Percentiles rank a stretch among this genome's conserved stretches.
Conservation (phyloP, 2,797 vertebrate species). For the Cossypha dichroa region DNA sequence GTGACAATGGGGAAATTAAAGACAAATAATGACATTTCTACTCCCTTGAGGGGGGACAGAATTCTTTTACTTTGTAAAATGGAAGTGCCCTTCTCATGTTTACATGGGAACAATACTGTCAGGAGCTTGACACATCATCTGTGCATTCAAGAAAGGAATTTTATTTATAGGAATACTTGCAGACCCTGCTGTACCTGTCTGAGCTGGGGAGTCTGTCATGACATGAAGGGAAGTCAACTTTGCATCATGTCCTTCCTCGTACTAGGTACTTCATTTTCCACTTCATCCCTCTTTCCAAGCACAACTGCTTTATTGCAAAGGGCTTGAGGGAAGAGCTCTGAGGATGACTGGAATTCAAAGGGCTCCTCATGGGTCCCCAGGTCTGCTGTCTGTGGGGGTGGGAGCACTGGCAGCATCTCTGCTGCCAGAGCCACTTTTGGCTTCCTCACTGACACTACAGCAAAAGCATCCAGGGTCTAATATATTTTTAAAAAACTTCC, state of each 20-base stretch:
- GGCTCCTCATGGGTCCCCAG: not conserved
- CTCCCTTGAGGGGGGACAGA: not conserved
- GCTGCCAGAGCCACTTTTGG: not conserved
- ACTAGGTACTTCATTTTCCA: not conserved
- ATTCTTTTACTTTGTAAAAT: not conserved
- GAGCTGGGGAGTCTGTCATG: not conserved
- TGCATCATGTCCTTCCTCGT: not conserved
- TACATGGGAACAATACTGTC: not conserved
- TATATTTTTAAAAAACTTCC: not conserved
- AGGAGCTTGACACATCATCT: not conserved
- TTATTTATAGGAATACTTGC: not conserved
- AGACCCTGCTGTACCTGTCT: not conserved
- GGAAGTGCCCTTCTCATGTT: not conserved
- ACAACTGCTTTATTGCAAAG: not conserved
- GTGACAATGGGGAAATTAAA: not conserved
- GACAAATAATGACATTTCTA: not conserved
- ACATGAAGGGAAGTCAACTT: not conserved
- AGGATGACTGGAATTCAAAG: not conserved
- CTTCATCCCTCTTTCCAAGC: not conserved
- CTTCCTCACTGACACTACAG: not conserved
- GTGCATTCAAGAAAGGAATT: not conserved
- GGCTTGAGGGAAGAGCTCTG: not conserved
- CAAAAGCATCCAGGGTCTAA: not conserved
- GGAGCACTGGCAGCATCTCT: not conserved
- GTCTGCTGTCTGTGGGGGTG: not conserved